These are phyloP conservation scores for Clivina fossor DNA, from an alignment of 2,888 invertebrate genomes.

Conservation along the genomic window DNA sequence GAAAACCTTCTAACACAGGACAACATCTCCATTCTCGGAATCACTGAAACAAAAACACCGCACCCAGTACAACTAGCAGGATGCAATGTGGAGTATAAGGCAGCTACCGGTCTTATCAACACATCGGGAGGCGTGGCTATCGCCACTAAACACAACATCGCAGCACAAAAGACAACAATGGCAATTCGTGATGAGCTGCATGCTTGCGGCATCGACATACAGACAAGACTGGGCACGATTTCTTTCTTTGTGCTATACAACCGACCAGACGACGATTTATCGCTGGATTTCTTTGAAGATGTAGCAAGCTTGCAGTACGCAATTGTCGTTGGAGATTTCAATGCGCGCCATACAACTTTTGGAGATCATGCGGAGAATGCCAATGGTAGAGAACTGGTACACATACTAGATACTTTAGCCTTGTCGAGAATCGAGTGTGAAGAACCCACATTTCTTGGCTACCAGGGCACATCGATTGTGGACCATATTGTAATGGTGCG, in stretches of 20 bases:
- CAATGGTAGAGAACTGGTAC: not conserved
- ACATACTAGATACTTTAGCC: not conserved
- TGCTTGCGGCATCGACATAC: not conserved
- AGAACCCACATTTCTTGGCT: not conserved
- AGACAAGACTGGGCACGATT: not conserved
- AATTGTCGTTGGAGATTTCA: not conserved
- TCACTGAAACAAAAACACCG: not conserved
- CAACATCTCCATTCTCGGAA: not conserved
- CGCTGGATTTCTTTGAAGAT: not conserved
- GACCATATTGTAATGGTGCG: too few species aligned
- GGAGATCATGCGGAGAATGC: not conserved
- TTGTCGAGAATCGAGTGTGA: not conserved
- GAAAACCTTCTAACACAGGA: not conserved
- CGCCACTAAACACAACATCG: too few species aligned
- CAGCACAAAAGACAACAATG: not conserved
- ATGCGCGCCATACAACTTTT: not conserved
- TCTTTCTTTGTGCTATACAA: not conserved
- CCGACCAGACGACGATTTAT: not conserved
- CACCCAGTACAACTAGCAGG: not conserved
- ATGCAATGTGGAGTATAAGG: not conserved
- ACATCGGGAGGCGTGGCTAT: constrained; percentile 1
- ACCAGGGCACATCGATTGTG: not conserved
- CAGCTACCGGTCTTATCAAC: not conserved
- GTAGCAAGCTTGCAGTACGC: not conserved
- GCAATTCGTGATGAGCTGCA: not conserved